Evolutionary conservation across 2,113 vertebrate genomes (phyloP), one percentile per base, ranked within the genome.

Genomic region (Calyptomena viridis): DNA sequence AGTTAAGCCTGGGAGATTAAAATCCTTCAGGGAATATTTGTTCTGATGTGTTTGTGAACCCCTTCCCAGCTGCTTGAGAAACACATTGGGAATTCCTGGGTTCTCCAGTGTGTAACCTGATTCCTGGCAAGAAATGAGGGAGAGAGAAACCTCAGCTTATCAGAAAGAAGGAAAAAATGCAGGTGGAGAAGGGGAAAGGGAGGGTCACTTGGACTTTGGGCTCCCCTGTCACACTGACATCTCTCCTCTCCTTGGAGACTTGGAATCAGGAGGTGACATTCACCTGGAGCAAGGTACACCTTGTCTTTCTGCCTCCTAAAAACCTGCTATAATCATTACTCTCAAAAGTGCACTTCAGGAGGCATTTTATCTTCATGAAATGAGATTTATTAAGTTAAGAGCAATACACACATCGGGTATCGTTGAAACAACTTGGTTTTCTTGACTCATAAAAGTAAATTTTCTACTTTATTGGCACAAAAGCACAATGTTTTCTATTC

Each of bases 301-400:
- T 56, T 18, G 0, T 87, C 66, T 56, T 60, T 24, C 55, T 77
- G 63, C 87, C 67, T 91, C 8, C 33, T 69, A 39, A 55, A 90
- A 89, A 76, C 4, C 12, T 73, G 50, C 15, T 47, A 5, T 68
- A 59, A 89, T 74, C 78, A 60, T 24, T 67, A 52, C 68, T 94
- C 89, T 95, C 91, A 24, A 74, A 93, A 94, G 77, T 75, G 50
- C 56, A 87, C 90, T 96, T 93, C 47, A 73, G 90, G 30, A 86
- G 46, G 82, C 73, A 89, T 78, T 96, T 95, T 92, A 76, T 94
- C 95, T 92, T 96, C 75, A 84, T 84, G 69, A 96, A 92, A 78
- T 89, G 68, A 95, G 66, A 95, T 72, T 66, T 90, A 93, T 95
- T 82, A 84, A 89, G 50, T 93, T 93, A 87, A 59, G 64, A 89